Percentiles rank a stretch among this genome's conserved stretches.
Conservation (phyloP, 2,797 vertebrate species). For the Neostethus bicornis region DNA sequence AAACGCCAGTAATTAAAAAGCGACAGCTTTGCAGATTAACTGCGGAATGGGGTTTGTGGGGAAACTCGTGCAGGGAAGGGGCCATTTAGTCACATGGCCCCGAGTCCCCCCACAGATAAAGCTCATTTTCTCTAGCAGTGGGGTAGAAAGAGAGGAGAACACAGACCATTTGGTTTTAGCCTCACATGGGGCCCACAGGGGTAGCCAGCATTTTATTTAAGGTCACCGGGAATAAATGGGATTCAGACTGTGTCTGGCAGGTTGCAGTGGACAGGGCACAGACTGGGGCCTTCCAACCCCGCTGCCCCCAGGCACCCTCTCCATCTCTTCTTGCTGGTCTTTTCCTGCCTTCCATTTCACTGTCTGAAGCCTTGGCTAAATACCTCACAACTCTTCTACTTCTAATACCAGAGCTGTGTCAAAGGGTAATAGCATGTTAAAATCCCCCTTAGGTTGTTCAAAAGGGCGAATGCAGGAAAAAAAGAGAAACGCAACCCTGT, state of each 20-base stretch:
- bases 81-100: conserved; percentile 81
- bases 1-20: conserved; percentile 82
- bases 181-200: conserved; percentile 80
- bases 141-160: conserved; percentile 78
- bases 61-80: conserved; percentile 73
- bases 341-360: conserved; percentile 73
- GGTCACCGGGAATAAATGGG: conserved; percentile 85
- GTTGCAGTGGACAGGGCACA: conserved; percentile 75
- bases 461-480: conserved; percentile 60
- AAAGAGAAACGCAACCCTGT: conserved; percentile 54
- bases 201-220: conserved; percentile 86
- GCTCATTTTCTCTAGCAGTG: conserved; percentile 84
- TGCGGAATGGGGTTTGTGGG: conserved; percentile 73
- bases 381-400: conserved; percentile 70
- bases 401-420: conserved; percentile 67
- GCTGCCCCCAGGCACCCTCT: conserved; percentile 73
- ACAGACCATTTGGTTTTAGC: conserved; percentile 80
- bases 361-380: conserved; percentile 70
- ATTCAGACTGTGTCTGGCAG: conserved; percentile 80
- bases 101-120: conserved; percentile 80
- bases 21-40: conserved; percentile 81
- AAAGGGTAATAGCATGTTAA: conserved; percentile 82
- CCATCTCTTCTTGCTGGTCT: conserved; percentile 72
- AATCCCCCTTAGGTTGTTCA: conserved; percentile 78
- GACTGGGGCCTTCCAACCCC: conserved; percentile 74